Evolutionary conservation across 2,888 invertebrate genomes (phyloP).

Genomic region (Meteorus colon): DNA sequence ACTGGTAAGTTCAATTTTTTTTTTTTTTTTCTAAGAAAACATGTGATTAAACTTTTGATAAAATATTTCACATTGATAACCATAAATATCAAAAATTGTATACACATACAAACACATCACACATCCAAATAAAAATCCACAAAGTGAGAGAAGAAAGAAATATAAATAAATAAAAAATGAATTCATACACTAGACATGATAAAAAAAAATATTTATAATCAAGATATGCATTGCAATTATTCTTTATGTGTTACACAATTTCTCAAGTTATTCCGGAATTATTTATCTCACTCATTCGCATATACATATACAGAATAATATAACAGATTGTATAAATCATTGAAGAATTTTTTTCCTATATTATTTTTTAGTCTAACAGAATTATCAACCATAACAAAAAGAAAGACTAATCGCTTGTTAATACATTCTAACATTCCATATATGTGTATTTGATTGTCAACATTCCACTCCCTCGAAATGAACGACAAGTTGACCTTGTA

Average conservation of each 20-base stretch:
- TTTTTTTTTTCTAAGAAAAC: no score
- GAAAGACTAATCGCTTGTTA: neutral
- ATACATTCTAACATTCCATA: neutral
- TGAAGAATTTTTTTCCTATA: no score
- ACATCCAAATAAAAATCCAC: neutral
- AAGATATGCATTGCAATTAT: constrained; percentile 5
- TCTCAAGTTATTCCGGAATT: constrained; percentile 2
- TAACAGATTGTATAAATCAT: no score
- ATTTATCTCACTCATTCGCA: neutral
- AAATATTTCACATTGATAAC: no score
- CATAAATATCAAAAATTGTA: no score
- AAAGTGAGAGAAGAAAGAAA: neutral
- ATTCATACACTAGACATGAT: neutral
- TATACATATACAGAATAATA: neutral
- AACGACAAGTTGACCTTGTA: constrained; percentile 9
- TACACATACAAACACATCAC: neutral
- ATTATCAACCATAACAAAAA: no score
- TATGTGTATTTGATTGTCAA: constrained; percentile 3
- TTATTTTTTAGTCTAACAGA: no score
- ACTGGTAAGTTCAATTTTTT: no score
- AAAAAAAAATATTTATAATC: constrained; percentile 5
- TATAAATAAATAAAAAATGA: neutral
- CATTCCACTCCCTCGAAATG: constrained; percentile 3
- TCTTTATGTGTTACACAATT: constrained; percentile 12
- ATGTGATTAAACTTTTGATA: no score